phyloP scores from a whole-genome alignment of 2,888 invertebrate species.

The Graphium colonna region DNA sequence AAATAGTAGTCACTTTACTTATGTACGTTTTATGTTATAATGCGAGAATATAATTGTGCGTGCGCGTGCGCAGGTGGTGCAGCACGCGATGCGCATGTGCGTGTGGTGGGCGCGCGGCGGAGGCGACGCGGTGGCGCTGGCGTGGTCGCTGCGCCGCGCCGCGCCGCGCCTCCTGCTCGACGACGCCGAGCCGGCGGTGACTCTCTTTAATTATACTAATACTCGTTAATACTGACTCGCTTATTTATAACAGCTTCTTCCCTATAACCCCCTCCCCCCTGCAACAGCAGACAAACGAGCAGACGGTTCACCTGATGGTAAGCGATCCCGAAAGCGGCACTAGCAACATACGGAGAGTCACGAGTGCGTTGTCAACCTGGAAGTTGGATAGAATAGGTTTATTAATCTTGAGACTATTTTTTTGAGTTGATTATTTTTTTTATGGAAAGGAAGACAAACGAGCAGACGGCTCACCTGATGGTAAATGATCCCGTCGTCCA shows the following conservation, averaged over 20 bases:
- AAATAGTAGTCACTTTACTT: background rate
- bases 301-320: no score
- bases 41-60: background rate
- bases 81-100: constrained; percentile 94
- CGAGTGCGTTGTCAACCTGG: no score
- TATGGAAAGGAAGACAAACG: no score
- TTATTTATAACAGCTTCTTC: no score
- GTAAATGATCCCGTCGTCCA: no score
- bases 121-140: constrained; percentile 88
- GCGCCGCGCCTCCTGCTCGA: constrained; percentile 92
- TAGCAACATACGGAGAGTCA: background rate
- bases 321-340: background rate
- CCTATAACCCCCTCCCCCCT: no score
- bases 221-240: no score
- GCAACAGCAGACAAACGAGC: no score
- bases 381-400: no score
- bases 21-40: background rate
- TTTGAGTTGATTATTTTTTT: no score
- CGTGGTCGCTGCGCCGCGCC: constrained; percentile 89
- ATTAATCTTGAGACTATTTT: no score
- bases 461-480: no score
- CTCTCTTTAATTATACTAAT: background rate
- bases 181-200: constrained; percentile 90
- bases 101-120: constrained; percentile 96
- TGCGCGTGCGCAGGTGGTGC: constrained; percentile 82